These are phyloP conservation scores for Notodonta ziczac DNA, from an alignment of 2,888 invertebrate species.

Conservation along the genomic window DNA sequence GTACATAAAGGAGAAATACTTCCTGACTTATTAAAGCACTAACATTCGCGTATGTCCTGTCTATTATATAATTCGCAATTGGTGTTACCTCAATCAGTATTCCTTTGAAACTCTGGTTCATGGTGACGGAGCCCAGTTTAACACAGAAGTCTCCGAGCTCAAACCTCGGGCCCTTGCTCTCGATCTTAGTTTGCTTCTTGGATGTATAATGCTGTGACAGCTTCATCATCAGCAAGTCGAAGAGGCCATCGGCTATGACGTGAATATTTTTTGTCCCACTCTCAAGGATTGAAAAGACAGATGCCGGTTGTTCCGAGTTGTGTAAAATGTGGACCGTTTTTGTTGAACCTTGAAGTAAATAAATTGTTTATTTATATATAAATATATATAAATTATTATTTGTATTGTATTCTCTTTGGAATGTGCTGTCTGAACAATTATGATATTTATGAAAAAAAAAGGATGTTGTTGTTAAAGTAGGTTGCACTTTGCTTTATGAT, in stretches of 20 bases:
- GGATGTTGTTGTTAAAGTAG: neutral
- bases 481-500: no score
- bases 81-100: constrained; percentile 92
- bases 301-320: constrained; percentile 97
- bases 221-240: constrained; percentile 96
- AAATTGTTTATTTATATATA: neutral
- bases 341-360: constrained; percentile 84
- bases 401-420: no score
- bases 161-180: constrained; percentile 94
- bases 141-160: constrained; percentile 97
- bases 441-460: neutral
- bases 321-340: constrained; percentile 96
- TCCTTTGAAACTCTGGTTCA: constrained; percentile 97
- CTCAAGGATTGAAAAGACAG: constrained; percentile 96
- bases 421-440: neutral
- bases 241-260: constrained; percentile 94
- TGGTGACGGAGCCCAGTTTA: constrained; percentile 96
- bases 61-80: no score
- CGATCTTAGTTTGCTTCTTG: constrained; percentile 95
- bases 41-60: no score
- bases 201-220: constrained; percentile 94
- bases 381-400: no score
- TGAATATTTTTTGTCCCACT: constrained; percentile 94
- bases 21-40: no score
- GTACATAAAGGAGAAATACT: no score